Base-by-base conservation (phyloP, 1,140 invertebrate genomes). In the Drosophila tristis region DNA sequence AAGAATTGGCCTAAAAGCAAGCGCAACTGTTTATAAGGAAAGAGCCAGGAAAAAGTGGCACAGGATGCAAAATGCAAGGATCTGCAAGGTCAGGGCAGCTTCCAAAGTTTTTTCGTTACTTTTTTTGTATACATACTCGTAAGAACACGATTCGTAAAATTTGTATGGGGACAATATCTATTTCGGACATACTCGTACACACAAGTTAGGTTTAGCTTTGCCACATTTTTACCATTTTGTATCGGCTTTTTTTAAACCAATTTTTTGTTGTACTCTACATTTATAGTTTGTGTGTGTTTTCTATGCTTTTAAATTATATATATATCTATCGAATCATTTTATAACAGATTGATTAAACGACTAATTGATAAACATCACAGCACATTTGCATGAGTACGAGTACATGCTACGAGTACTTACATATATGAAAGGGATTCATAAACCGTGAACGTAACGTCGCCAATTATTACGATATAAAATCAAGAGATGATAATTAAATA, bases 271-370 rank as follows among this genome's bases (percentile, higher is more conserved):
- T 73, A 75, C 47, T 63, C 43, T 78, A 66, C 62, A 85, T 60
- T 85, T 74, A 67, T 66, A 82, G 84, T 87, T 89, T 87, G 82
- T 87, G 84, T 87, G 84, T 87, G 84, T 87, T 84, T 84, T 29
- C 58, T 81, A 68, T 56, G 50, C 20, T 49, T 51, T 65, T 42
- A 71, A 62, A 63, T 68, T 73, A 80, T 49, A 74, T 72, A 71
- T 73, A 67, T 80, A 78, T 48, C 39, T 59, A 61, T 39, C 11
- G 11, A 13, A 79, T 62, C 48, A 56, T 67, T 79, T 77, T 77
- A 64, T 72, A 67, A 65, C 60, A 48, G 49, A 62, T 73, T 68
- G 42, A 47, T 53, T 80, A 50, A 47, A 61, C 60, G 58, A 61
- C 77, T 47, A 57, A 78, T 63, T 49, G 47, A 75, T 57, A 74